Evolutionary conservation across 2,797 vertebrate species (phyloP).

Genomic region (Arrhamphus sclerolepis): DNA sequence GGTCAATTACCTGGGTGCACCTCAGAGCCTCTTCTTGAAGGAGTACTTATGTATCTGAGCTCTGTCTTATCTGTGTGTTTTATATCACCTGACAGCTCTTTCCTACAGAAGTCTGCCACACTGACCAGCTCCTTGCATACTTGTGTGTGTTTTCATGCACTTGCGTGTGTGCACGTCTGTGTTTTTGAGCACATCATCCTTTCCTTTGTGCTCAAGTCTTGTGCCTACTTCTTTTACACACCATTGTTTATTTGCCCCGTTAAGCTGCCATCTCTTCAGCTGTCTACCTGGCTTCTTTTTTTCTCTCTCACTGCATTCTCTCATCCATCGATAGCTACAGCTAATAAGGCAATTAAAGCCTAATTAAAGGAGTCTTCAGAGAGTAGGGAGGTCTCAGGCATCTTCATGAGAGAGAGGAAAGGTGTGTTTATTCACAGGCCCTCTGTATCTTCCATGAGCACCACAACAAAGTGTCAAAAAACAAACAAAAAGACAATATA

Average conservation of each 20-base stretch:
- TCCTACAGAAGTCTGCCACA: conserved; percentile 35
- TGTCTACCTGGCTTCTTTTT: conserved; percentile 50
- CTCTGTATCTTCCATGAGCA: conserved; percentile 31
- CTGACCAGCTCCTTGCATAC: conserved; percentile 14
- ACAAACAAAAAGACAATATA: background rate
- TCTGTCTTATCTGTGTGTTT: conserved; percentile 49
- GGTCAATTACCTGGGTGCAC: conserved; percentile 62
- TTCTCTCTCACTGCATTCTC: conserved; percentile 46
- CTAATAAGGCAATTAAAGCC: conserved; percentile 83
- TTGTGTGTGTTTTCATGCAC: conserved; percentile 7
- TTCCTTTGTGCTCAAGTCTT: conserved; percentile 17
- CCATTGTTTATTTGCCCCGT: conserved; percentile 43
- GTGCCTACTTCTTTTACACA: conserved; percentile 10
- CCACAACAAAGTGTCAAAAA: conserved; percentile 30
- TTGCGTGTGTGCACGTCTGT: background rate
- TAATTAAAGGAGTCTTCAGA: conserved; percentile 81
- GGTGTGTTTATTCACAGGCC: conserved; percentile 46
- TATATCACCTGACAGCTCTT: conserved; percentile 55
- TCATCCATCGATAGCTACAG: conserved; percentile 67
- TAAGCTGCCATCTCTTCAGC: conserved; percentile 33
- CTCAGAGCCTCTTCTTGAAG: conserved; percentile 49
- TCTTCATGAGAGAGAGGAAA: conserved; percentile 53
- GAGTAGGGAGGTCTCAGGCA: conserved; percentile 65
- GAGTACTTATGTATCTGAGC: conserved; percentile 47
- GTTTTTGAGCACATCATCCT: background rate